phyloP scores from a whole-genome alignment of 2,113 vertebrate species.

The Pithys albifrons region DNA sequence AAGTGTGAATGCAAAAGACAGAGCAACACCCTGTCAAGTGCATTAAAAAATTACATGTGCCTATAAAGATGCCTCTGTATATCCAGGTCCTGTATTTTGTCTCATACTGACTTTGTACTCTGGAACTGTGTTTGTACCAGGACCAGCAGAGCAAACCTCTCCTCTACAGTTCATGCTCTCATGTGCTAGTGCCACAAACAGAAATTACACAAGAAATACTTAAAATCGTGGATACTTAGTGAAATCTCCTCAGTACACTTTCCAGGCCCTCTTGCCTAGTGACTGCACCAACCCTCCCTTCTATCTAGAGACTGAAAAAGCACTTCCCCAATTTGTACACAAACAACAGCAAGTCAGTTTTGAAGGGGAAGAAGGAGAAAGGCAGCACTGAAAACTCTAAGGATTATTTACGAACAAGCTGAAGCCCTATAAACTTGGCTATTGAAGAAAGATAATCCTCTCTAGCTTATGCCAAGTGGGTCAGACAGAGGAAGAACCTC shows the following conservation, averaged over 20 bases:
- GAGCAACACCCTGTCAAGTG: neutral
- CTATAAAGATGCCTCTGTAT: neutral
- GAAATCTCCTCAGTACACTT: neutral
- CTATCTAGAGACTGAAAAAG: neutral
- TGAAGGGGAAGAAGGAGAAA: neutral
- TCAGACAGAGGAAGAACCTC: slow-evolving; percentile 69
- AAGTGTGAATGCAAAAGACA: neutral
- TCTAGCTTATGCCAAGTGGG: slow-evolving; percentile 60
- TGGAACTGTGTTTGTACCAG: neutral
- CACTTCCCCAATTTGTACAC: neutral
- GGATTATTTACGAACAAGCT: slow-evolving; percentile 16
- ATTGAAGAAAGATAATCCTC: slow-evolving; percentile 48
- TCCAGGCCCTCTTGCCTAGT: neutral
- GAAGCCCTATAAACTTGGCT: slow-evolving; percentile 51
- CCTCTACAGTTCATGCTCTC: neutral
- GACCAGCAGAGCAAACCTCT: neutral
- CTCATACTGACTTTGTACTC: neutral
- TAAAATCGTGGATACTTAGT: neutral
- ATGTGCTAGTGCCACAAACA: neutral
- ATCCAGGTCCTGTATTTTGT: neutral
- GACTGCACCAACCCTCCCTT: neutral
- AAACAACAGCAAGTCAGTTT: neutral
- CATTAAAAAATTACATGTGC: neutral
- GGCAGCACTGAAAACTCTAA: neutral
- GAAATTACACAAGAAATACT: neutral